A percentile compares a stretch with the other conserved stretches of the same genome.
Evolutionary conservation across 2,797 vertebrate genomes (phyloP).

Genomic region (Enoplosus armatus): DNA sequence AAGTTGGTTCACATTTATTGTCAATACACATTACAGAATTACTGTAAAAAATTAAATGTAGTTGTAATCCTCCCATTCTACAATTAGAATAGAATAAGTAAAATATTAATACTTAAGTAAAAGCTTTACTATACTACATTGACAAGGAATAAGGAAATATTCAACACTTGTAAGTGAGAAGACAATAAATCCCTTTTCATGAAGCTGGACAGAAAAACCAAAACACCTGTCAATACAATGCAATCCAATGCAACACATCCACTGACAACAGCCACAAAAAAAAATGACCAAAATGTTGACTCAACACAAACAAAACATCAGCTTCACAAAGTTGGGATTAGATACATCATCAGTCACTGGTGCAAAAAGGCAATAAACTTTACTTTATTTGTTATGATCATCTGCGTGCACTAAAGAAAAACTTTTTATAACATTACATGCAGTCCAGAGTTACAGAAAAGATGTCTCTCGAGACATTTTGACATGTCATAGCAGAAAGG

Average conservation of each 20-base stretch:
- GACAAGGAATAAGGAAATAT: background rate
- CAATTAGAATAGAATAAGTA: background rate
- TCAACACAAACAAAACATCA: background rate
- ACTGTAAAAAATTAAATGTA: background rate
- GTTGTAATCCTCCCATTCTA: background rate
- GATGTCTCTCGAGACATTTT: slow-evolving; percentile 51
- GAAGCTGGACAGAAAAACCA: too few species aligned
- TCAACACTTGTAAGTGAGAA: background rate
- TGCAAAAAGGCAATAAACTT: background rate
- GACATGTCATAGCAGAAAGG: slow-evolving; percentile 64
- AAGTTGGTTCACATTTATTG: background rate
- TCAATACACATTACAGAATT: background rate
- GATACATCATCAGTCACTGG: too few species aligned
- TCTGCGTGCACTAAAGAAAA: background rate
- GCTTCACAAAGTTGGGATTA: background rate
- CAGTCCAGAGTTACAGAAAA: background rate
- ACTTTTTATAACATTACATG: background rate
- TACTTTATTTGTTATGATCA: background rate
- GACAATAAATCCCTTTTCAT: background rate
- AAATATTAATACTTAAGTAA: background rate
- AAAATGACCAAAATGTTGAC: background rate
- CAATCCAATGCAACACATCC: background rate
- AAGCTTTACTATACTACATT: too few species aligned
- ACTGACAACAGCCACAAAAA: background rate
- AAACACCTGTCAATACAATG: background rate